Evolutionary conservation across 2,113 vertebrate genomes (phyloP).

Genomic region (Lutjanus erythropterus): DNA sequence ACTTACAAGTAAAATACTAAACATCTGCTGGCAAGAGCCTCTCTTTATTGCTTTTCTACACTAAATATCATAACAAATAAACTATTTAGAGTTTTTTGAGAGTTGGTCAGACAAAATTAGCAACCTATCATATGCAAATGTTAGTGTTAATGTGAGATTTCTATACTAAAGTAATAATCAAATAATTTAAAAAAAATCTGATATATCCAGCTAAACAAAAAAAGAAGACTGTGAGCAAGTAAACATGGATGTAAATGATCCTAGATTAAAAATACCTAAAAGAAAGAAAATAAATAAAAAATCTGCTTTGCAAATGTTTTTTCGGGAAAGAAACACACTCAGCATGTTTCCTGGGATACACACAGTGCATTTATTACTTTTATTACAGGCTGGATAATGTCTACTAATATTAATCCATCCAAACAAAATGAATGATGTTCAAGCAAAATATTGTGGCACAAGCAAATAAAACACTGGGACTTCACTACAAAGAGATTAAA

Average conservation of each 20-base stretch:
- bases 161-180: not conserved
- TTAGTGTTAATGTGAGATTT: not conserved
- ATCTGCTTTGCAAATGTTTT: not conserved
- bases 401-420: not conserved
- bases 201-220: not conserved
- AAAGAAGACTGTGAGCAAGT: not conserved
- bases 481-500: constrained; percentile 1
- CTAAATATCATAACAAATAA: not conserved
- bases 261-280: not conserved
- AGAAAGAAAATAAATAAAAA: too few relatives aligned
- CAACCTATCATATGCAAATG: not conserved
- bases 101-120: not conserved
- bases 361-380: not conserved
- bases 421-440: not conserved
- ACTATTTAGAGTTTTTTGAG: not conserved
- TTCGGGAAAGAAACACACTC: not conserved
- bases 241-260: not conserved
- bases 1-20: not conserved
- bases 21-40: not conserved
- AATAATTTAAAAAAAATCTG: not conserved
- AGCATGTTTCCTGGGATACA: not conserved
- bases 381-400: not conserved
- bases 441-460: not conserved
- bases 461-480: not conserved
- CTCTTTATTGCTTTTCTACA: not conserved